Evolutionary conservation across 1,140 invertebrate genomes (phyloP).

Genomic region (Drosophila willistoni): DNA sequence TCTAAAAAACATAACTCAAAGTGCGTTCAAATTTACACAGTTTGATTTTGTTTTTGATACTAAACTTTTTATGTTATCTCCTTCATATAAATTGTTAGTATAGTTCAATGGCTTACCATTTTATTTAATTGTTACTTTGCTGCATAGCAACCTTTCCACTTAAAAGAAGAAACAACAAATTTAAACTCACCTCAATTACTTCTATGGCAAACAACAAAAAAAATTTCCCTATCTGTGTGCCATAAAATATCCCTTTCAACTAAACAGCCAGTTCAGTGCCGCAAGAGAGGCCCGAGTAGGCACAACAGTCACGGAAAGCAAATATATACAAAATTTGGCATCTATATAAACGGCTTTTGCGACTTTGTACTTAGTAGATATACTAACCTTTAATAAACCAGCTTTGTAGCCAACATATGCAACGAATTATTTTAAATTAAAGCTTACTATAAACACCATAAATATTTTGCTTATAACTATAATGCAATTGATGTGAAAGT

Average conservation of each 20-base stretch:
- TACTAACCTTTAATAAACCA: not conserved
- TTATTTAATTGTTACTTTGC: slow-evolving; percentile 4
- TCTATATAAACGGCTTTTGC: not conserved
- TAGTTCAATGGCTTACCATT: slow-evolving; percentile 2
- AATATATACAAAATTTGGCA: not conserved
- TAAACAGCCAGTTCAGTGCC: slow-evolving; percentile 3
- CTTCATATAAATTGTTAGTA: not conserved
- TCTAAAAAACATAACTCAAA: too few relatives aligned
- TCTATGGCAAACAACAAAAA: not conserved
- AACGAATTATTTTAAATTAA: not conserved
- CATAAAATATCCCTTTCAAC: slow-evolving; percentile 48
- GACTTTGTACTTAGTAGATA: too few relatives aligned
- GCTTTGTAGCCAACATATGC: not conserved
- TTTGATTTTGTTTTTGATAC: not conserved
- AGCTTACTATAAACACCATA: not conserved
- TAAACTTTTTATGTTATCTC: not conserved
- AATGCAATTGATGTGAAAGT: not conserved
- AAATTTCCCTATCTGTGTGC: slow-evolving; percentile 36
- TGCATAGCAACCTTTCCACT: not conserved
- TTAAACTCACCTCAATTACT: slow-evolving; percentile 29
- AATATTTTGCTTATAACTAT: not conserved
- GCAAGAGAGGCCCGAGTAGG: not conserved
- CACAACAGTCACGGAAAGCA: slow-evolving; percentile 1
- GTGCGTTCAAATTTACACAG: too few relatives aligned
- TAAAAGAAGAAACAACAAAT: not conserved